Percentiles rank a stretch among this genome's conserved stretches.
These are phyloP conservation scores for Conchocele bisecta DNA, from an alignment of 2,888 invertebrate genomes.

Conservation along the genomic window DNA sequence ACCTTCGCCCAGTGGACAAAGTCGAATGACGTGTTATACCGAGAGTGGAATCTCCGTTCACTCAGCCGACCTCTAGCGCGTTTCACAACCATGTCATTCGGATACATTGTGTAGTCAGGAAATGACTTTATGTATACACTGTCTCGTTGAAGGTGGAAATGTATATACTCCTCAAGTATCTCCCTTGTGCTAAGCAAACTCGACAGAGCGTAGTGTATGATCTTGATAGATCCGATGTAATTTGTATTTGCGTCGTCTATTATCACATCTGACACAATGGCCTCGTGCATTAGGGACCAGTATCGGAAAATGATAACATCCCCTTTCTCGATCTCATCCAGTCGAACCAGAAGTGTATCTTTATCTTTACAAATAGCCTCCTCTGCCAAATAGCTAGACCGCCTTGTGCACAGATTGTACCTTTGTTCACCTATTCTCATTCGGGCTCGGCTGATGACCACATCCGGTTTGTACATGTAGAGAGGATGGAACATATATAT, in stretches of 20 bases:
- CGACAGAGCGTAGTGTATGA: constrained; percentile 32
- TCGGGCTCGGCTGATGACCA: constrained; percentile 21
- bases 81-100: constrained; percentile 2
- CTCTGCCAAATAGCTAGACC: constrained; percentile 21
- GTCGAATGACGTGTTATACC: constrained; percentile 28
- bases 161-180: constrained; percentile 17
- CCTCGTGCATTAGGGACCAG: constrained; percentile 28
- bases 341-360: constrained; percentile 2
- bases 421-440: constrained; percentile 15
- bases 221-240: not conserved
- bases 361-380: constrained; percentile 16
- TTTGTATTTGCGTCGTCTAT: constrained; percentile 1
- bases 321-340: constrained; percentile 13
- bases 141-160: constrained; percentile 3
- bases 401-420: constrained; percentile 3
- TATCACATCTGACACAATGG: constrained; percentile 14
- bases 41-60: constrained; percentile 10
- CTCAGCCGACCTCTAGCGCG: constrained; percentile 23
- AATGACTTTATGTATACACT: constrained; percentile 18
- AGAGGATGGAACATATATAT: constrained; percentile 25
- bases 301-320: constrained; percentile 29
- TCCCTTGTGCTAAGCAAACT: constrained; percentile 9
- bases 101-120: constrained; percentile 22
- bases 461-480: constrained; percentile 4
- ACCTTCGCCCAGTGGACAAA: constrained; percentile 49